Conservation (phyloP, 2,888 invertebrate species). For the Erebia epiphron region DNA sequence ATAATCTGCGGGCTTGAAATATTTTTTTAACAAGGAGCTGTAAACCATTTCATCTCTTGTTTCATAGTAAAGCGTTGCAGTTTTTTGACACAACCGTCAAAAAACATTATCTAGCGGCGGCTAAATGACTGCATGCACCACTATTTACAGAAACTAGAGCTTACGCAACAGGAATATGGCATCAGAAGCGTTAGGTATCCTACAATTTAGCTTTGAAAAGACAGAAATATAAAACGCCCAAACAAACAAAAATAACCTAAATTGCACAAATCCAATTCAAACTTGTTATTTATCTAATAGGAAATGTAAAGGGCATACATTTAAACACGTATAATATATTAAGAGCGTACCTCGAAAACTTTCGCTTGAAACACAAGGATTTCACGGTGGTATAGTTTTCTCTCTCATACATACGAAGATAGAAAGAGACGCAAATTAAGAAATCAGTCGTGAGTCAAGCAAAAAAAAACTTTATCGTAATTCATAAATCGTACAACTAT, state of each 20-base stretch:
- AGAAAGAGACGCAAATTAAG: conserved; percentile 25
- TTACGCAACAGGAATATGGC: background rate
- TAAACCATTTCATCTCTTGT: too few species aligned
- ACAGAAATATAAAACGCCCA: conserved; percentile 27
- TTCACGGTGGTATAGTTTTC: conserved; percentile 35
- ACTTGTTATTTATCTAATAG: conserved; percentile 45
- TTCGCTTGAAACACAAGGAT: conserved; percentile 31
- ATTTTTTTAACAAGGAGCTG: too few species aligned
- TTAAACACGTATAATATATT: conserved; percentile 34
- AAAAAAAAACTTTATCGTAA: conserved; percentile 10
- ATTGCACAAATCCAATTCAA: conserved; percentile 70
- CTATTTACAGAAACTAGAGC: too few species aligned
- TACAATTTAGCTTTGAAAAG: conserved; percentile 8
- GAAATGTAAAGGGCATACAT: conserved; percentile 36
- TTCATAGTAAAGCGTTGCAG: too few species aligned
- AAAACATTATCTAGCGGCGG: too few species aligned
- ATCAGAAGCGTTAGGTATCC: too few species aligned
- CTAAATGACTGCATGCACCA: too few species aligned
- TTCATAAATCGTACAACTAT: conserved; percentile 27
- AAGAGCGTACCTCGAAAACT: conserved; percentile 39
- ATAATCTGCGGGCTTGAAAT: too few species aligned
- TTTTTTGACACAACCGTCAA: too few species aligned
- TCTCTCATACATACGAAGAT: conserved; percentile 17
- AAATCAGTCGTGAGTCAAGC: conserved; percentile 28
- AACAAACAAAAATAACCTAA: conserved; percentile 49